Conservation (phyloP, 1,140 invertebrate species). For the Drosophila nasuta region DNA sequence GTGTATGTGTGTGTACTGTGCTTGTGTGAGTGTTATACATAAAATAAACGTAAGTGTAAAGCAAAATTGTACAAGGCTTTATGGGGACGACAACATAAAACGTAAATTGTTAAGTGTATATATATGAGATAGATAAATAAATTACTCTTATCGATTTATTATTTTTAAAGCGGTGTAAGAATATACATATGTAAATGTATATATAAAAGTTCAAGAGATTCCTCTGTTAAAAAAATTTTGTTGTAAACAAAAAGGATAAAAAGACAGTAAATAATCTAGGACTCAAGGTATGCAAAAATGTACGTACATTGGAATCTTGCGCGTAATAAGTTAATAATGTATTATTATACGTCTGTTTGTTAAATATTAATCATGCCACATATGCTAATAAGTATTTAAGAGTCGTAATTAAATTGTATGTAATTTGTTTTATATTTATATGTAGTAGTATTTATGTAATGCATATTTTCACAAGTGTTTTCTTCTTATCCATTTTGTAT, state of each 20-base stretch:
- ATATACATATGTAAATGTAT: conserved; percentile 36
- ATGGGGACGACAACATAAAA: conserved; percentile 47
- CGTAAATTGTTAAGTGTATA: conserved; percentile 50
- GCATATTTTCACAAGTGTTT: conserved; percentile 79
- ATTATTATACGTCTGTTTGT: conserved; percentile 54
- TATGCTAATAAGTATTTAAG: conserved; percentile 69
- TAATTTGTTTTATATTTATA: conserved; percentile 43
- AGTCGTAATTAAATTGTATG: conserved; percentile 27
- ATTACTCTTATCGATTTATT: conserved; percentile 49
- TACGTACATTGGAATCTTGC: conserved; percentile 48
- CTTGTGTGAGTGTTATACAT: conserved; percentile 46
- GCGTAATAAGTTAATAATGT: conserved; percentile 65
- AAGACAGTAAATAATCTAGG: conserved; percentile 30
- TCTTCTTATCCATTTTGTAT: conserved; percentile 8
- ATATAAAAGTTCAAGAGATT: conserved; percentile 46
- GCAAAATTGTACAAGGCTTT: conserved; percentile 74
- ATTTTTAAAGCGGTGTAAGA: conserved; percentile 27
- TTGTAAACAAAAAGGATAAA: conserved; percentile 30
- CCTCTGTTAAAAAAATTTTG: conserved; percentile 27
- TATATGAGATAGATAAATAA: conserved; percentile 53
- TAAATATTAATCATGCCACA: conserved; percentile 53
- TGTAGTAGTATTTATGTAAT: conserved; percentile 71
- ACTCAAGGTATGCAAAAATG: conserved; percentile 29
- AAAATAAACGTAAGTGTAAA: conserved; percentile 66
- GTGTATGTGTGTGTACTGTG: conserved; percentile 42